These are phyloP conservation scores for Shinisaurus crocodilurus DNA, from an alignment of 2,113 vertebrate species.

Conservation along the genomic window DNA sequence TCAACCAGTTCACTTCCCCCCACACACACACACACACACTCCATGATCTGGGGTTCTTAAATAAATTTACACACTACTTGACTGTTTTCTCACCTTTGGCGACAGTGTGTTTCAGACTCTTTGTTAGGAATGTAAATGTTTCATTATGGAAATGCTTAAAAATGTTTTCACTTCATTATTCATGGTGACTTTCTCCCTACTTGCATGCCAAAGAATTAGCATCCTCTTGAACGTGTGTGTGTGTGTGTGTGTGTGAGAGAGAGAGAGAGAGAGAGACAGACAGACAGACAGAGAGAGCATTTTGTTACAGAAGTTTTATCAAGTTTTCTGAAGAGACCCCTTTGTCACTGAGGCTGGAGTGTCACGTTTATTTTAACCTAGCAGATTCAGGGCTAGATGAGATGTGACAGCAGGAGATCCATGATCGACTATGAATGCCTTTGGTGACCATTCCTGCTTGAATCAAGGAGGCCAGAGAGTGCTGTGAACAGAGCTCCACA, in stretches of 20 bases:
- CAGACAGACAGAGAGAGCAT: background rate
- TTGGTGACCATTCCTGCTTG: background rate
- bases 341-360: background rate
- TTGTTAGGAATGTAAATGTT: conserved; percentile 51
- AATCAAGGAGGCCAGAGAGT: background rate
- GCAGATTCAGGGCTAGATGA: background rate
- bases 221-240: background rate
- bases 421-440: background rate
- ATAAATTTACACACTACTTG: conserved; percentile 13
- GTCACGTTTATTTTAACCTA: background rate
- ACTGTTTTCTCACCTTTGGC: conserved; percentile 34
- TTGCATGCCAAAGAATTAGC: conserved; percentile 37
- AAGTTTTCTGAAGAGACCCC: conserved; percentile 41
- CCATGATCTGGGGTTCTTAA: conserved; percentile 7
- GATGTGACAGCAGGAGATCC: background rate
- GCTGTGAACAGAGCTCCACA: too few species aligned
- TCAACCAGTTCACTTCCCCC: background rate
- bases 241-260: background rate
- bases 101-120: conserved; percentile 46
- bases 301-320: conserved; percentile 41
- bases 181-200: conserved; percentile 55
- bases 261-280: background rate
- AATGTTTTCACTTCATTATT: conserved; percentile 52
- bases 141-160: conserved; percentile 43
- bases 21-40: background rate